Base-by-base conservation (phyloP, 2,797 vertebrate genomes). In the Numenius phaeopus region DNA sequence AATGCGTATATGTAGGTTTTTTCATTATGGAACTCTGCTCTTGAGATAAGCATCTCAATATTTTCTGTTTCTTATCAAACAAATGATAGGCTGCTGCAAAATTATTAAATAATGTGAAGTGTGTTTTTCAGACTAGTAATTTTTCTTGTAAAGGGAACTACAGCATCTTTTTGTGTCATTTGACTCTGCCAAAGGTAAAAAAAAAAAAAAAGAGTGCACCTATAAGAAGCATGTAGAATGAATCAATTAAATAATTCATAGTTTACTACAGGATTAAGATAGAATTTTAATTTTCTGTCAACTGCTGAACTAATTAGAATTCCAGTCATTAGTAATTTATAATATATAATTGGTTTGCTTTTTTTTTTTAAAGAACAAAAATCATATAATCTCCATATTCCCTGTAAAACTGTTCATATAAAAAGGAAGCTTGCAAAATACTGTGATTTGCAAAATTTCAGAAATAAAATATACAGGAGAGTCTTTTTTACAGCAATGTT, bases 51-150 rank as follows among this genome's bases (percentile, higher is more conserved):
- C 9, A 81, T 57, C 54, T 83, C 49, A 57, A 4, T 64, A 52
- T 50, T 58, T 91, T 83, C 76, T 71, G 30, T 66, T 70, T 93
- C 37, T 30, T 83, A 46, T 50, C 66, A 90, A 89, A 65, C 14
- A 64, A 73, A 61, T 0, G 3, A 29, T 19, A 61, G 24, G n/a
- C 27, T 78, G 26, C 37, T 67, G 39, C 39, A 79, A 73, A 39
- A 29, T 85, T 78, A 67, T 50, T 73, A 72, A 70, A 91, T 46
- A 78, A 87, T 0, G 1, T 37, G 14, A 76, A 79, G 24, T 20
- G 20, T 32, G n/a, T 49, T 85, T 91, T 87, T 54, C 70, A 70
- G 37, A 44, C 54, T 71, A 57, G 27, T 72, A 21, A 6, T 65
- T 83, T 88, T 54, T 59, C 11, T 71, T 22, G 14, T 72, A 55